Base-by-base conservation (phyloP, 2,113 vertebrate genomes). In the human (Homo sapiens) region DNA sequence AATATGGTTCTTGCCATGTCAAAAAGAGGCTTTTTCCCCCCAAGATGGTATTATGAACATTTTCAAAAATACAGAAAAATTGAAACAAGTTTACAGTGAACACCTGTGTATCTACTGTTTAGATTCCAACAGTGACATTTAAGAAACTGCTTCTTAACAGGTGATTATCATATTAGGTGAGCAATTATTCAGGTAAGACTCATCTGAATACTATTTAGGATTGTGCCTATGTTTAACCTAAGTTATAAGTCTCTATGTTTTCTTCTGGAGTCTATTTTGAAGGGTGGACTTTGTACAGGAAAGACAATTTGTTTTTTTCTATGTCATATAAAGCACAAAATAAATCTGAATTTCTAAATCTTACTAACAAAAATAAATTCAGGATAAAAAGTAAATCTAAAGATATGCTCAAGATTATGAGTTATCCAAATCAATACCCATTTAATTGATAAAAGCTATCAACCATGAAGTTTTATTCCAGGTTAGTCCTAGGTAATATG, bases 301-400 rank as follows among this genome's bases (percentile, higher is more conserved):
- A 90, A 94, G 96, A 32, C 23, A 76, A 72, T 38, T 20, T 23
- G 12, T 6, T 1, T 61, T 50, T 43, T 81, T 16, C 59, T 25
- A 82, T 55, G 25, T 84, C 75, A 18, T 30, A 1, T 18, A 82
- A 94, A 90, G 40, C 35, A 59, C 2, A 75, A 25, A 89, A 91
- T 59, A 96, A 76, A 90, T 61, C 38, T 57, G 40, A 88, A 94
- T 68, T 93, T 30, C 40, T 87, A 90, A 57, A 75, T 52, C 38
- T 86, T 75, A 80, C 10, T 27, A 90, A 38, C 25, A 92, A 81
- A 95, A 76, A 61, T 22, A 88, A 93, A 64, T 82, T 66, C 66
- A 83, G 17, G 50, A 92, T 55, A 45, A 86, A 93, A 88, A 50
- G n/a, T 83, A 92, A 93, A 89, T 73, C 50, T 38, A 80, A 96